Conservation (phyloP, 2,888 invertebrate species). For the Drosophila tripunctata region DNA sequence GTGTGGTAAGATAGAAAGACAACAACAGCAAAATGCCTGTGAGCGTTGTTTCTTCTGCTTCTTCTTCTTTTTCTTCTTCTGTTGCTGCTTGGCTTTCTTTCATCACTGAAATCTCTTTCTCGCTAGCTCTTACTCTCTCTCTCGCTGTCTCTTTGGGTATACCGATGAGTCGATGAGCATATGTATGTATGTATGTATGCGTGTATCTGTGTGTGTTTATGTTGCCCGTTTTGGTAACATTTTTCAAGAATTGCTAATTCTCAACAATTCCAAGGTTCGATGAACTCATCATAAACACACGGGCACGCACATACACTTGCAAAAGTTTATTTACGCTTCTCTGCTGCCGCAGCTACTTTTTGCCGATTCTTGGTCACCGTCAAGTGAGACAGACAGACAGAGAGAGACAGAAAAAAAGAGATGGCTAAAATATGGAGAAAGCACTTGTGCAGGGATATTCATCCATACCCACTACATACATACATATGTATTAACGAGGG, state of each 20-base stretch:
- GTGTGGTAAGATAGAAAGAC: not conserved
- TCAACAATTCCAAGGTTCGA: constrained; percentile 79
- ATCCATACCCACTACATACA: constrained; percentile 12
- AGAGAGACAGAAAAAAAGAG: constrained; percentile 25
- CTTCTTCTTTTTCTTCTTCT: constrained; percentile 42
- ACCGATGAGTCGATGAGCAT: constrained; percentile 25
- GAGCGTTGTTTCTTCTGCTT: constrained; percentile 59
- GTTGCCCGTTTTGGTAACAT: constrained; percentile 80
- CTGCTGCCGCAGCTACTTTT: constrained; percentile 53
- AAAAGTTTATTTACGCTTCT: constrained; percentile 66
- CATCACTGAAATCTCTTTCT: constrained; percentile 46
- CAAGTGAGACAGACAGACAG: not conserved
- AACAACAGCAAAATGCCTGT: constrained; percentile 54
- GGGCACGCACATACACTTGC: constrained; percentile 42
- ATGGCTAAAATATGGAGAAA: constrained; percentile 75
- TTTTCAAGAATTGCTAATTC: constrained; percentile 81
- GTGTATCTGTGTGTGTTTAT: constrained; percentile 60
- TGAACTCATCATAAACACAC: constrained; percentile 74
- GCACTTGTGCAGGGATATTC: constrained; percentile 67
- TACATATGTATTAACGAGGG: constrained; percentile 32
- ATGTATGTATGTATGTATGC: constrained; percentile 24
- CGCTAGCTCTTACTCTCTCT: not conserved
- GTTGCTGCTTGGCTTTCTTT: constrained; percentile 68
- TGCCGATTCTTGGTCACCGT: constrained; percentile 70
- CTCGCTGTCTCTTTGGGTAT: constrained; percentile 23